A percentile compares a stretch with the other conserved stretches of the same genome.
These are phyloP conservation scores for Artibeus lituratus DNA, from an alignment of 2,797 vertebrate species.

Conservation along the genomic window DNA sequence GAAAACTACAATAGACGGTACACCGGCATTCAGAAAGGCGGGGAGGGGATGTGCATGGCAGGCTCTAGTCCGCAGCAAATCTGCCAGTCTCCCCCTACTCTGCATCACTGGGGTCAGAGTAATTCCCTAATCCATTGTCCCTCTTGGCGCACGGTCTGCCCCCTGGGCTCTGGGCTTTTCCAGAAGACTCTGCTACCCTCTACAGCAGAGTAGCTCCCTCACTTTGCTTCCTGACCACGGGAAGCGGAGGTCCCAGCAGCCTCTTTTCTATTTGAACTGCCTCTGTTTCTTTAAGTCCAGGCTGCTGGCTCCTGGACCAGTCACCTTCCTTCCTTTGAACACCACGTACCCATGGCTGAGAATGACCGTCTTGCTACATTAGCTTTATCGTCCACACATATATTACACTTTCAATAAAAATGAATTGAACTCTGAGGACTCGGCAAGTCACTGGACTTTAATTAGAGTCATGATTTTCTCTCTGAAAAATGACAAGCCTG, in stretches of 20 bases:
- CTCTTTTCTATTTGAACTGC: background rate
- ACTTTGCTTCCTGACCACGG: background rate
- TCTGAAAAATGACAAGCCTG: background rate
- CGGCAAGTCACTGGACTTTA: background rate
- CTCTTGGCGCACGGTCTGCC: background rate
- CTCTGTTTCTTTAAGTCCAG: background rate
- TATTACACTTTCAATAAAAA: background rate
- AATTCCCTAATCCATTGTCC: background rate
- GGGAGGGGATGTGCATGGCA: accelerated
- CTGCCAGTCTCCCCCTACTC: background rate
- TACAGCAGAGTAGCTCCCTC: background rate
- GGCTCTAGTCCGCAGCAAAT: too few species aligned
- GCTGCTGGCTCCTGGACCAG: background rate
- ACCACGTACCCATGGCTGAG: background rate
- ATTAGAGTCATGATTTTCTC: background rate
- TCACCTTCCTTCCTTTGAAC: background rate
- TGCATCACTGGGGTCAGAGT: too few species aligned
- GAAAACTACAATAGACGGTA: background rate
- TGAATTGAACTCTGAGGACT: background rate
- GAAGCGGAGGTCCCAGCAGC: background rate
- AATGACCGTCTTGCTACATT: background rate
- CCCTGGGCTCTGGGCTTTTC: background rate
- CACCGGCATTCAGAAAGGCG: background rate
- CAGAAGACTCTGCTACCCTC: background rate
- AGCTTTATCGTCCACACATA: background rate